Percentiles rank a stretch among this genome's conserved stretches.
Evolutionary conservation across 1,140 invertebrate species (phyloP).

Genomic region (silkworm (Bombyx mori)): ASM3026992v2 NC_085116.1:4734001-4734500

Average conservation of each 20-base stretch:
- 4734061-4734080: constrained; percentile 7
- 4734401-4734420: constrained; percentile 31
- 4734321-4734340: background rate
- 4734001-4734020: constrained; percentile 3
- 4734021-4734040: constrained; percentile 3
- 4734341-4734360: background rate
- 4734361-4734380: constrained; percentile 20
- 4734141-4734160: constrained; percentile 62
- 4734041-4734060: background rate
- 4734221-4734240: constrained; percentile 26
- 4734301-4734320: constrained; percentile 7
- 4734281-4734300: constrained; percentile 15
- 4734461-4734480: constrained; percentile 29
- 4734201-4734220: constrained; percentile 48
- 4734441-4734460: constrained; percentile 51
- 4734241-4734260: constrained; percentile 13
- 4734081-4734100: constrained; percentile 24
- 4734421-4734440: constrained; percentile 53
- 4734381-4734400: constrained; percentile 13
- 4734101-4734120: constrained; percentile 36
- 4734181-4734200: constrained; percentile 48
- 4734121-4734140: constrained; percentile 68
- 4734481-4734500: constrained; percentile 31
- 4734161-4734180: constrained; percentile 36
- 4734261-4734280: constrained; percentile 11